Evolutionary conservation across 2,888 invertebrate genomes (phyloP).

Genomic region (Rotaria macrura): DNA sequence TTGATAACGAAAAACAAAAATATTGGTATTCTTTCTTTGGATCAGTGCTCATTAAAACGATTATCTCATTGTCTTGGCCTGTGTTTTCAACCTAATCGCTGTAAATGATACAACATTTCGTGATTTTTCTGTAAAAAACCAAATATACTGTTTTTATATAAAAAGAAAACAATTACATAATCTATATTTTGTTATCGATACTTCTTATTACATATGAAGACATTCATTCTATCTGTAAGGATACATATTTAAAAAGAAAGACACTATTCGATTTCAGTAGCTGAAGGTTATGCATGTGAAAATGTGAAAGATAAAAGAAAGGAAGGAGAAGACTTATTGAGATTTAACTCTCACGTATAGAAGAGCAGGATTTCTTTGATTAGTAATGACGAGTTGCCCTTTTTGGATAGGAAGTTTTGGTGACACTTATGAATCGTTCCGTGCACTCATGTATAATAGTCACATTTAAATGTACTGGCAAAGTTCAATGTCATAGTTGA

Average conservation of each 20-base stretch:
- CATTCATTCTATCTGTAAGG: not conserved
- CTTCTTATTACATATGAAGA: not conserved
- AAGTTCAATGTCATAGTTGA: not conserved
- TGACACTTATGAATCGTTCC: not conserved
- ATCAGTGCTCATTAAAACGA: not conserved
- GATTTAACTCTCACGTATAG: not conserved
- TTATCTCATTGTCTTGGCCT: no score
- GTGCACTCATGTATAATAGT: no score
- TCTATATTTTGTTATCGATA: not conserved
- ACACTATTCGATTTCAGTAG: not conserved
- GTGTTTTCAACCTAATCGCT: not conserved
- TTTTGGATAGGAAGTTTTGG: not conserved
- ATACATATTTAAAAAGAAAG: not conserved
- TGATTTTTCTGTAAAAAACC: not conserved
- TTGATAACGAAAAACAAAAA: not conserved
- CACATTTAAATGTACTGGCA: not conserved
- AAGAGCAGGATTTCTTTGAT: not conserved
- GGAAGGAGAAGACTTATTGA: not conserved
- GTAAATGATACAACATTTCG: not conserved
- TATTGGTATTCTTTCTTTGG: no score
- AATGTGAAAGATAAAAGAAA: not conserved
- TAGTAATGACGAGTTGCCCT: not conserved
- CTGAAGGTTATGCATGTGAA: not conserved
- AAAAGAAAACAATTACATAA: no score
- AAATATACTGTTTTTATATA: not conserved